phyloP scores from a whole-genome alignment of 2,113 vertebrate species.

The Melozone crissalis region DNA sequence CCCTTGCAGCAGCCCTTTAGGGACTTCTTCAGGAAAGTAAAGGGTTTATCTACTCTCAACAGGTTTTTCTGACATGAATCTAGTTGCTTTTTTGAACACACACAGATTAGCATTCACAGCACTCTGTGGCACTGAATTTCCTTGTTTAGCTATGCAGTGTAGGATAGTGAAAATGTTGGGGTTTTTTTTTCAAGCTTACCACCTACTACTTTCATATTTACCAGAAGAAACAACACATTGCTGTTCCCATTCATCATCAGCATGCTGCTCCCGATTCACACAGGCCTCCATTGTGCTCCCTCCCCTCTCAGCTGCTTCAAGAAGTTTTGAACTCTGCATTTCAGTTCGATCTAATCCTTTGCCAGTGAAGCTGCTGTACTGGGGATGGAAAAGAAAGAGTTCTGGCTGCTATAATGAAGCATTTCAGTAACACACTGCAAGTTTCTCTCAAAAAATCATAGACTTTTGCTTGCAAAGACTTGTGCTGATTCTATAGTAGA shows the following conservation, averaged over 20 bases:
- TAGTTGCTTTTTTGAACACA: neutral
- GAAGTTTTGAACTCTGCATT: constrained; percentile 4
- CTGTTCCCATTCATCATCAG: constrained; percentile 8
- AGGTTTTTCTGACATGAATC: neutral
- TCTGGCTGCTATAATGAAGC: neutral
- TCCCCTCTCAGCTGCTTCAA: constrained; percentile 20
- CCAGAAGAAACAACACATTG: constrained; percentile 2
- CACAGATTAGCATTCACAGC: neutral
- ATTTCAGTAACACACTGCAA: neutral
- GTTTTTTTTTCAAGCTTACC: neutral
- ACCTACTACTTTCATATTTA: constrained; percentile 24
- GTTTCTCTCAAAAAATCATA: neutral
- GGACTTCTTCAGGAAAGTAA: neutral
- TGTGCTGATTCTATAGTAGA: neutral
- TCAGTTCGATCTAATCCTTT: neutral
- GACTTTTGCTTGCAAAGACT: neutral
- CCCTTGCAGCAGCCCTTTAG: neutral
- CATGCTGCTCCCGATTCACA: neutral
- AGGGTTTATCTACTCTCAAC: neutral
- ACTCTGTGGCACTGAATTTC: neutral
- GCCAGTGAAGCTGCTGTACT: neutral
- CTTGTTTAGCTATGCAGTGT: neutral
- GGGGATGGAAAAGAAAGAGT: neutral
- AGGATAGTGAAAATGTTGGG: neutral
- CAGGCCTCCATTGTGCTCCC: neutral